phyloP scores from a whole-genome alignment of 2,888 invertebrate species.

The Choristoneura rosaceana region DNA sequence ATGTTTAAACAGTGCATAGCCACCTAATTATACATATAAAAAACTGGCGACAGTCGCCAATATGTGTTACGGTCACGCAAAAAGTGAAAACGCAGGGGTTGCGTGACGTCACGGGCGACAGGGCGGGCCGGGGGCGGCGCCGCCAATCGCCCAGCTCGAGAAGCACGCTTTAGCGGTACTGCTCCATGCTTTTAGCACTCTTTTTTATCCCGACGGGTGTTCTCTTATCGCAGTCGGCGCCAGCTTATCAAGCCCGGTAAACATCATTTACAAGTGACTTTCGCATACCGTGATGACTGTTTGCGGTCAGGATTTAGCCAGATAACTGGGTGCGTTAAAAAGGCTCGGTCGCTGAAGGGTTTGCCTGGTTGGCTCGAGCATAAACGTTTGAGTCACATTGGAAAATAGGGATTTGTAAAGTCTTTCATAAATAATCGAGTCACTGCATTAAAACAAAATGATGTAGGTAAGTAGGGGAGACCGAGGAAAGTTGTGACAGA shows the following conservation, averaged over 20 bases:
- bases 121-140: constrained; percentile 81
- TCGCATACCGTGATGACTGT: constrained; percentile 71
- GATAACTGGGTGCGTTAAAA: constrained; percentile 60
- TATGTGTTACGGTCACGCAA: constrained; percentile 77
- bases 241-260: constrained; percentile 79
- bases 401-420: background rate
- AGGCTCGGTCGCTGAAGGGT: constrained; percentile 1
- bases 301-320: constrained; percentile 76
- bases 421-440: background rate
- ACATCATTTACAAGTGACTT: constrained; percentile 78
- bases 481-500: too few relatives aligned
- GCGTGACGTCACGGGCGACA: constrained; percentile 82
- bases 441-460: background rate
- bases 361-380: background rate
- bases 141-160: constrained; percentile 63
- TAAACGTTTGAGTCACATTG: background rate
- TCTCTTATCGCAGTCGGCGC: constrained; percentile 79
- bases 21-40: constrained; percentile 79
- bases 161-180: constrained; percentile 70
- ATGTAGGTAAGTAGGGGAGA: too few relatives aligned
- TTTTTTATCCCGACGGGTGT: constrained; percentile 62
- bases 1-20: constrained; percentile 63
- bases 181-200: constrained; percentile 80
- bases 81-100: constrained; percentile 73
- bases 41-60: constrained; percentile 83